These are phyloP conservation scores for Dendronephthya gigantea DNA, from an alignment of 64 coral and sea anemone genomes.

Conservation along the genomic window DNA sequence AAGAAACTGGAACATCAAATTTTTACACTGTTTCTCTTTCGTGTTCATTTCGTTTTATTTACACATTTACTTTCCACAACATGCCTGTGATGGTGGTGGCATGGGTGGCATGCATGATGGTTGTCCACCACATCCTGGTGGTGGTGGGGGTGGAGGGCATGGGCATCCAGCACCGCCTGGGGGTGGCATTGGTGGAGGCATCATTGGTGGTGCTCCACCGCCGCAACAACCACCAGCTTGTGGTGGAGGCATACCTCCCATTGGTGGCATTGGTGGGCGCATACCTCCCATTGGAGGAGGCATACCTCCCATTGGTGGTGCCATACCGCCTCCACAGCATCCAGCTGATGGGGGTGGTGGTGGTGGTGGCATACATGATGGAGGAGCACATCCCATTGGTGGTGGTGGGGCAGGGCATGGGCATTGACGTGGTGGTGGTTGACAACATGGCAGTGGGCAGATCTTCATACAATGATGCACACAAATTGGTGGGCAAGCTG, in stretches of 20 bases:
- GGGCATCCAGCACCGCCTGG: slow-evolving; percentile 22
- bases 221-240: no score
- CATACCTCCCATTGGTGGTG: neutral
- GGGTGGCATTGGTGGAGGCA: neutral
- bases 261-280: neutral
- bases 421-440: slow-evolving; percentile 6
- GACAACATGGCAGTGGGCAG: slow-evolving; percentile 68
- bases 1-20: neutral
- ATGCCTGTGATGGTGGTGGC: slow-evolving; percentile 17
- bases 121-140: slow-evolving; percentile 15
- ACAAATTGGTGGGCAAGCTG: slow-evolving; percentile 84
- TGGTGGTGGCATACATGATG: slow-evolving; percentile 32
- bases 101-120: neutral
- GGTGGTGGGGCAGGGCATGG: slow-evolving; percentile 45
- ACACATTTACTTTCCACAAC: slow-evolving; percentile 18
- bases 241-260: no score
- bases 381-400: slow-evolving; percentile 27
- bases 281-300: neutral
- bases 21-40: neutral
- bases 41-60: slow-evolving; percentile 6
- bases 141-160: slow-evolving; percentile 4
- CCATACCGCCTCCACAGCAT: slow-evolving; percentile 11
- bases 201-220: neutral
- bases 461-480: slow-evolving; percentile 94
- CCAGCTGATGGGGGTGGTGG: slow-evolving; percentile 22